Percentiles rank a stretch among this genome's conserved stretches.
phyloP scores from a whole-genome alignment of 2,888 invertebrate genomes.

The Sylvicola cinctus region DNA sequence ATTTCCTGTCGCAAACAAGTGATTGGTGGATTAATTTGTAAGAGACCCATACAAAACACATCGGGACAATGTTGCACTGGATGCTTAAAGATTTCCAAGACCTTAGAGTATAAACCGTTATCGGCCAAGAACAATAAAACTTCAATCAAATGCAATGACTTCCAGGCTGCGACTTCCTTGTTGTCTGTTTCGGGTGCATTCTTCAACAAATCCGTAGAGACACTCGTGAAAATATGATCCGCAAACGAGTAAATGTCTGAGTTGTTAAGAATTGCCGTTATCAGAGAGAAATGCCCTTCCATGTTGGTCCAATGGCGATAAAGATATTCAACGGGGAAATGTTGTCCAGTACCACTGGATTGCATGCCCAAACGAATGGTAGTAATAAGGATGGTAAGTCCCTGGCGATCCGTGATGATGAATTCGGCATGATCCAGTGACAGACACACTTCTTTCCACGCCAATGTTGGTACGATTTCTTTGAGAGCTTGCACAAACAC shows the following conservation, averaged over 20 bases:
- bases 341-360: slow-evolving; percentile 42
- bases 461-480: slow-evolving; percentile 65
- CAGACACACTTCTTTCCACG: slow-evolving; percentile 82
- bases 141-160: slow-evolving; percentile 80
- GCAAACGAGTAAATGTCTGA: slow-evolving; percentile 89
- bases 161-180: slow-evolving; percentile 85
- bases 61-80: slow-evolving; percentile 90
- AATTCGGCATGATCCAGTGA: slow-evolving; percentile 87
- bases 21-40: slow-evolving; percentile 69
- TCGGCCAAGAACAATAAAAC: slow-evolving; percentile 71
- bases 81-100: slow-evolving; percentile 70
- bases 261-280: slow-evolving; percentile 70
- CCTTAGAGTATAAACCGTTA: slow-evolving; percentile 60
- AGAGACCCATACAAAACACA: slow-evolving; percentile 66
- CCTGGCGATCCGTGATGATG: slow-evolving; percentile 66
- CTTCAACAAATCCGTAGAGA: slow-evolving; percentile 75
- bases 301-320: slow-evolving; percentile 86
- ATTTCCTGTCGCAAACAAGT: slow-evolving; percentile 68
- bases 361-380: slow-evolving; percentile 66
- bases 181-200: slow-evolving; percentile 88
- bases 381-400: slow-evolving; percentile 61
- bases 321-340: slow-evolving; percentile 73
- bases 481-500: slow-evolving; percentile 82
- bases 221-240: slow-evolving; percentile 73
- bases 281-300: slow-evolving; percentile 79